Conservation (phyloP, 2,113 vertebrate species). For the Henicopernis longicauda region DNA sequence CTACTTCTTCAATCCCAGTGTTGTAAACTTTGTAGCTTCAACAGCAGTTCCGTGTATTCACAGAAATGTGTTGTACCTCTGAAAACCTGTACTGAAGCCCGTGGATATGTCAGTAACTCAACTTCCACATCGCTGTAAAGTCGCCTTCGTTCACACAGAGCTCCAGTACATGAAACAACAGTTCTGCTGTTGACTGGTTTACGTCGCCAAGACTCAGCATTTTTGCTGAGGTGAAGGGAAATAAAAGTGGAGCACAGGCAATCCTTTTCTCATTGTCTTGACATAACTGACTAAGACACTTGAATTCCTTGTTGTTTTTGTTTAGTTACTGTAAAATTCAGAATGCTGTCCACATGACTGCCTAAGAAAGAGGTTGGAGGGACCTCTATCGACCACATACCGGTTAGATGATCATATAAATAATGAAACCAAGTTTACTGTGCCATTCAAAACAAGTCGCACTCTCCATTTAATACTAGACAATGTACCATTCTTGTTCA, state of each 20-base stretch:
- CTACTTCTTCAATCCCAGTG: not conserved
- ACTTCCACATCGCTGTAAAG: not conserved
- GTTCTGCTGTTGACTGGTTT: not conserved
- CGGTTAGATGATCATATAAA: not conserved
- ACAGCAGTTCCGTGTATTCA: not conserved
- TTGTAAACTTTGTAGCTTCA: not conserved
- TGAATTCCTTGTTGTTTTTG: constrained; percentile 67
- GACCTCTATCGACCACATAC: not conserved
- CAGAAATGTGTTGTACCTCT: not conserved
- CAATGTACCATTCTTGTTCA: not conserved
- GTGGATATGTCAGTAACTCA: not conserved
- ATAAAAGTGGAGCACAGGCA: not conserved
- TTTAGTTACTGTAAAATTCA: constrained; percentile 63
- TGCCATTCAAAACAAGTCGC: not conserved
- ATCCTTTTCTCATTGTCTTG: constrained; percentile 64
- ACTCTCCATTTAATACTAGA: not conserved
- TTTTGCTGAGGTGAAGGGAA: constrained; percentile 26
- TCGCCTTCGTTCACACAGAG: not conserved
- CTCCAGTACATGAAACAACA: not conserved
- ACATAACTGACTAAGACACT: constrained; percentile 69
- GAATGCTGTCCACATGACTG: constrained; percentile 71
- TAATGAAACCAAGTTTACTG: not conserved
- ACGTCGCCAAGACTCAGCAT: not conserved
- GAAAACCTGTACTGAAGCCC: not conserved
- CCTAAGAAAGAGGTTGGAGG: constrained; percentile 49